These are phyloP conservation scores for Tinea trinotella DNA, from an alignment of 2,888 invertebrate species.

Conservation along the genomic window DNA sequence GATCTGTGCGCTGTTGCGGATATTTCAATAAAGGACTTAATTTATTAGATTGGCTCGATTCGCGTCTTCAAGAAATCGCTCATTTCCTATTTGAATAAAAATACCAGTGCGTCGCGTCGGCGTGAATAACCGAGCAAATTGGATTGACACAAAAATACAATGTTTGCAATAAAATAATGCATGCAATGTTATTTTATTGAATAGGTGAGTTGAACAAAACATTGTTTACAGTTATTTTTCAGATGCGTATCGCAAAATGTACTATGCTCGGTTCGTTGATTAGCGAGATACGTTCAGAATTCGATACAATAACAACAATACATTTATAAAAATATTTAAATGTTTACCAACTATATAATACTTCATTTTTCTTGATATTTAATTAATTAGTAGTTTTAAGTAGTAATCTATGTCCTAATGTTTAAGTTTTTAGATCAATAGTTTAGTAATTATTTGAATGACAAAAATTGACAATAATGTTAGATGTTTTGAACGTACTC, in stretches of 20 bases:
- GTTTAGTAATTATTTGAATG: too few relatives aligned
- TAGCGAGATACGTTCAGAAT: slow-evolving; percentile 1
- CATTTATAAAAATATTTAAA: too few relatives aligned
- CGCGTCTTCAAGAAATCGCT: slow-evolving; percentile 3
- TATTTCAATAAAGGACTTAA: background rate
- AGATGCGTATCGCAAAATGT: background rate
- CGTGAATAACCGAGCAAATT: background rate
- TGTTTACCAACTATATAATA: too few relatives aligned
- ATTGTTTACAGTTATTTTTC: background rate
- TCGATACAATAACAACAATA: too few relatives aligned
- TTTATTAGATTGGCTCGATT: slow-evolving; percentile 2
- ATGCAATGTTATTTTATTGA: background rate
- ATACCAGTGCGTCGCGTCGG: background rate
- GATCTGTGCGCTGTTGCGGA: slow-evolving; percentile 17
- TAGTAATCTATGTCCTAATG: too few relatives aligned
- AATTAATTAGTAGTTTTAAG: too few relatives aligned
- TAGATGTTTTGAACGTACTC: slow-evolving; percentile 1
- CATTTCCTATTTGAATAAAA: background rate
- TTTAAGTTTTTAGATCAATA: too few relatives aligned
- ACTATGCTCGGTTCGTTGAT: background rate
- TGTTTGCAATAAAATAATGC: background rate
- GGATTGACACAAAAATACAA: background rate
- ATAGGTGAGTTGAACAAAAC: background rate
- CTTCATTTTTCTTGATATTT: too few relatives aligned
- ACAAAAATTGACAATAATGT: background rate